Base-by-base conservation (phyloP, 2,888 invertebrate species). In the Heliconius cydno region DNA sequence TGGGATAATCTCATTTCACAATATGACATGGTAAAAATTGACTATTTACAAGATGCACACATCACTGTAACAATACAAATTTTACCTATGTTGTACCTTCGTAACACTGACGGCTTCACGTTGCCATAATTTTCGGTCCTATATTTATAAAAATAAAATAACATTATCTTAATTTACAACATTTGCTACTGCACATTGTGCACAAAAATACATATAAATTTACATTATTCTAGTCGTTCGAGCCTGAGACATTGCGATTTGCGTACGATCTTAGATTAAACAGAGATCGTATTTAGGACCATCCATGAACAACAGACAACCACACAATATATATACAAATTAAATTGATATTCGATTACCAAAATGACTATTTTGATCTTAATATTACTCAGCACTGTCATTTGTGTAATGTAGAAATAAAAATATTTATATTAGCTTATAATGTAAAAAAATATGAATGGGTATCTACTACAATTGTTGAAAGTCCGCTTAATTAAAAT, bases 1-100 rank as follows among this genome's bases (percentile, higher is more conserved):
- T 90, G 87, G 89, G 90, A 92, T 94, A 94, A 95, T 95, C 94
- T 95, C 94, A 92, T 94, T 92, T 93, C 91, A 94, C 93, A 93
- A 91, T 89, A 91, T 90, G 92, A 93, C 90, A 91, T 91, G 90
- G 92, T 94, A 93, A 91, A 94, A 94, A 93, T 92, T 92, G 90
- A 88, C 87, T 94, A 94, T 94, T 90, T 94, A 95, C 94, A 95
- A 89, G 90, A 91, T 87, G 85, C 90, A 91, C 90, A 90, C 89
- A 89, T 86, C 88, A 88, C 88, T 84, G 88, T 89, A 90, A 88
- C 88, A 91, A 89, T 91, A 92, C 89, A 90, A 92, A 89, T 92
- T 91, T 91, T 90, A 85, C 90, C 92, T 90, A 85, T 90, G 91
- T 94, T 95, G 94, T 94, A 94, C 94, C 93, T 91, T 93, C 90